Base-by-base conservation (phyloP, 2,888 invertebrate genomes). In the Odontocerum albicorne region DNA sequence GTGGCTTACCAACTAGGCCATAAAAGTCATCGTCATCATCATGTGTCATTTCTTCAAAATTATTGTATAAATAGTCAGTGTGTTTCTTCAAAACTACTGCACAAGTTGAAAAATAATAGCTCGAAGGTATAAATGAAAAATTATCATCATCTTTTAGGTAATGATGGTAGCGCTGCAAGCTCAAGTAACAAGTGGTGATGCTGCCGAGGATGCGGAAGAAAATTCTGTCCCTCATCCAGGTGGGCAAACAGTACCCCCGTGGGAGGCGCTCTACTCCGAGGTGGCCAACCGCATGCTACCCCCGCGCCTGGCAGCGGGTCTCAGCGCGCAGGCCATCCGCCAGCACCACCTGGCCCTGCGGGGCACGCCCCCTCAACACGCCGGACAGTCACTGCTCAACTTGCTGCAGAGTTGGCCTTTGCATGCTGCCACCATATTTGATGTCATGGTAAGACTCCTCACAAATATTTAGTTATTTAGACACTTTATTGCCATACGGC, bases 131-230 rank as follows among this genome's bases (percentile, higher is more conserved):
- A n/a, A n/a, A n/a, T n/a, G n/a, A n/a, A n/a, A n/a, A n/a, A n/a
- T n/a, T n/a, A n/a, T n/a, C n/a, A n/a, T n/a, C 32, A n/a, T n/a
- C 36, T 68, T 72, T 20, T 65, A 92, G 92, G 91, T 94, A 72
- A 94, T 95, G 91, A 72, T 96, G 53, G 92, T 95, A 42, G 94
- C 96, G 15, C 80, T 96, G 40, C 93, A 96, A 81, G 91, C 93
- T 35, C 96, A 96, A 72, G 82, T 95, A 22, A 96, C 96, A 70
- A 80, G 90, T 61, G 91, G 95, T 27, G 95, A 96, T 73, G 73
- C 77, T 32, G 87, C 87, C 63, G 78, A 78, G 46, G 74, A 85
- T 44, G 81, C 81, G 65, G 86, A 86, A 68, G 82, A 52, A 10
- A 42, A 13, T 13, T 12, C 12, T 16, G 31, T 16, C 33, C 20